Percentiles rank a stretch among this genome's conserved stretches.
Evolutionary conservation across 2,888 invertebrate species (phyloP).

Genomic region (Drosophila anomelani): DNA sequence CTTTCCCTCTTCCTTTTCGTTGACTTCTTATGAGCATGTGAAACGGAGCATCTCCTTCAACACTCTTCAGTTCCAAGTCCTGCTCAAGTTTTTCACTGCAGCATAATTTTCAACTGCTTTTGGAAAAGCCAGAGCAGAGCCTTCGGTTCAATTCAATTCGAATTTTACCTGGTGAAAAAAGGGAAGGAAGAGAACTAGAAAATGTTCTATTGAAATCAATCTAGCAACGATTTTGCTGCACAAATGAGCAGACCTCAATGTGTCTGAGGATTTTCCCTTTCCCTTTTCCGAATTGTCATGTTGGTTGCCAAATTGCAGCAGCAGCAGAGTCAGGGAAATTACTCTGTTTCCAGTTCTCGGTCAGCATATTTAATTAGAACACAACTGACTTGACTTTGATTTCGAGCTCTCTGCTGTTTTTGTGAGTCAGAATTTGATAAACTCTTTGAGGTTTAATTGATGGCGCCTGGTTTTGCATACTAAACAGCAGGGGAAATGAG

Average conservation of each 20-base stretch:
- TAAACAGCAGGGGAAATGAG: conserved; percentile 1
- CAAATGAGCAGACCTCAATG: conserved; percentile 36
- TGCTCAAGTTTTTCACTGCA: conserved; percentile 33
- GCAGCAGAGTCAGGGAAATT: conserved; percentile 6
- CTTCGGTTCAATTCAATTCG: conserved; percentile 54
- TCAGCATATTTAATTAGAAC: conserved; percentile 45
- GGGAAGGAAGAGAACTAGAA: conserved; percentile 1
- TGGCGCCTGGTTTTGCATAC: conserved; percentile 29
- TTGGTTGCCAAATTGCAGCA: conserved; percentile 23
- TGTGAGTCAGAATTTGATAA: conserved; percentile 24
- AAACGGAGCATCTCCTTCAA: conserved; percentile 34
- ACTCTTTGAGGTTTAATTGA: conserved; percentile 33
- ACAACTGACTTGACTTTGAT: conserved; percentile 41
- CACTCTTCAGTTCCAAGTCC: conserved; percentile 42
- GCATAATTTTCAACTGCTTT: conserved; percentile 43
- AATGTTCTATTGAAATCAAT: conserved; percentile 28
- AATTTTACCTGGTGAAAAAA: conserved; percentile 50
- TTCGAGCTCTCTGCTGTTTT: conserved; percentile 16
- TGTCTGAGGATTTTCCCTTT: conserved; percentile 22
- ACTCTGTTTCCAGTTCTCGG: conserved; percentile 14
- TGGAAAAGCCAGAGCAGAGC: conserved; percentile 22
- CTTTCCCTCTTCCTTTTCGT: not conserved
- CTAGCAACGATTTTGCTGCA: conserved; percentile 35
- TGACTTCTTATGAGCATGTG: conserved; percentile 23
- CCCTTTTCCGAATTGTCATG: conserved; percentile 31